These are phyloP conservation scores for Myxocyprinus asiaticus DNA, from an alignment of 2,113 vertebrate genomes.

Conservation along the genomic window DNA sequence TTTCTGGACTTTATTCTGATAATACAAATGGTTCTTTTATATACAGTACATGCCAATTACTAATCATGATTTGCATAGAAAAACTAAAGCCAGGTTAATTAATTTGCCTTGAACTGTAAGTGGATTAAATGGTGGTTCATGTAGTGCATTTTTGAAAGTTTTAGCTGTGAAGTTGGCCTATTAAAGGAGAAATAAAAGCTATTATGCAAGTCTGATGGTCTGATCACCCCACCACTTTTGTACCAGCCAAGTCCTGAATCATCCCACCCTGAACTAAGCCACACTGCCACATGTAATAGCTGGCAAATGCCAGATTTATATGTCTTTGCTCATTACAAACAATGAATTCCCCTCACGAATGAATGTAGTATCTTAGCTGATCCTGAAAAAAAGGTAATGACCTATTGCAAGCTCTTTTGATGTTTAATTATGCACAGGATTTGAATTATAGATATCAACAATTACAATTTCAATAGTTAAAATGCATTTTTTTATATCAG, in stretches of 20 bases:
- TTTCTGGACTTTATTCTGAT: conserved; percentile 24
- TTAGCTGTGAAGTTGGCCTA: neutral
- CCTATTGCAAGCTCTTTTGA: too few relatives aligned
- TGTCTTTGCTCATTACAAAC: neutral
- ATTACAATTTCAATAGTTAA: too few relatives aligned
- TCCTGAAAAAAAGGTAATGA: too few relatives aligned
- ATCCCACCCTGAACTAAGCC: neutral
- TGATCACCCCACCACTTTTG: neutral
- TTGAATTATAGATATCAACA: too few relatives aligned
- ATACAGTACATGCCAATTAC: neutral
- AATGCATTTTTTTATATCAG: too few relatives aligned
- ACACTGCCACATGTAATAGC: neutral
- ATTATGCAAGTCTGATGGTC: conserved; percentile 30
- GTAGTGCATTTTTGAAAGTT: neutral
- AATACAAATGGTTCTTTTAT: neutral
- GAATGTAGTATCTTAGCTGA: too few relatives aligned
- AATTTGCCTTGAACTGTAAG: conserved; percentile 9
- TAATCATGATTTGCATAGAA: conserved; percentile 6
- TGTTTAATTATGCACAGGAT: too few relatives aligned
- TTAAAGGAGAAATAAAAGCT: neutral
- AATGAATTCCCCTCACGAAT: neutral
- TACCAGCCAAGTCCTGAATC: neutral
- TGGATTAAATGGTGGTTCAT: conserved; percentile 3
- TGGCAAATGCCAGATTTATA: neutral
- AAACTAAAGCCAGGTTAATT: conserved; percentile 43